Conservation (phyloP, 2,888 invertebrate species). For the Sarcophaga variegata region DNA sequence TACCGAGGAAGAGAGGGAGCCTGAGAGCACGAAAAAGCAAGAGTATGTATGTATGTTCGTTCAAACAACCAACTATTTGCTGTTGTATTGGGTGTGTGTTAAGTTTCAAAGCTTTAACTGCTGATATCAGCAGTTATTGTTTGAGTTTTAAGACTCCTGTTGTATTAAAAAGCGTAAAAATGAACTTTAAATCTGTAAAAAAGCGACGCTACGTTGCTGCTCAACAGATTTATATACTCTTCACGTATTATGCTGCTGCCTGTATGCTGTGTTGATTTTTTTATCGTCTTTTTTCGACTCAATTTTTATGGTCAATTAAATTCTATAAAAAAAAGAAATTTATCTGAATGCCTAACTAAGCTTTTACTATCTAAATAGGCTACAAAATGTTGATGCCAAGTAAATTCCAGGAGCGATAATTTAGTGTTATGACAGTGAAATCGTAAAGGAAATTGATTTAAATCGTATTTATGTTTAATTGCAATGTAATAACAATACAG, state of each 20-base stretch:
- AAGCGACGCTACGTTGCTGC: not conserved
- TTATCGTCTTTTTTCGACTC: conserved; percentile 65
- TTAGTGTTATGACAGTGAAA: too few relatives aligned
- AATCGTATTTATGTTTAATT: too few relatives aligned
- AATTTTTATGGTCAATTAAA: conserved; percentile 80
- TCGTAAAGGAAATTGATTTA: too few relatives aligned
- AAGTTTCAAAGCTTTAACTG: conserved; percentile 49
- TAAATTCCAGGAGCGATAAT: too few relatives aligned
- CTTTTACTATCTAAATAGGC: conserved; percentile 43
- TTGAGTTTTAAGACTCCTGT: conserved; percentile 36
- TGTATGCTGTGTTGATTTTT: conserved; percentile 40
- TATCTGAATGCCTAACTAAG: conserved; percentile 19
- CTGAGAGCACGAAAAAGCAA: not conserved
- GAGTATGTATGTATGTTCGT: too few relatives aligned
- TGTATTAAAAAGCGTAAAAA: conserved; percentile 8
- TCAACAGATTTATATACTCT: conserved; percentile 43
- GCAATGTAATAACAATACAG: too few relatives aligned
- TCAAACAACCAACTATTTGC: too few relatives aligned
- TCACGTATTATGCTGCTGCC: not conserved
- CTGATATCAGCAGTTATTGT: conserved; percentile 63
- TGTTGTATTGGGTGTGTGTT: too few relatives aligned
- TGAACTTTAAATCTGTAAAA: conserved; percentile 16
- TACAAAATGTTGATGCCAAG: not conserved
- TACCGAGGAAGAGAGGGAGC: not conserved
- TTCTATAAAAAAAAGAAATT: conserved; percentile 72